Evolutionary conservation across 2,113 vertebrate species (phyloP).

Genomic region (Struthidea cinerea): DNA sequence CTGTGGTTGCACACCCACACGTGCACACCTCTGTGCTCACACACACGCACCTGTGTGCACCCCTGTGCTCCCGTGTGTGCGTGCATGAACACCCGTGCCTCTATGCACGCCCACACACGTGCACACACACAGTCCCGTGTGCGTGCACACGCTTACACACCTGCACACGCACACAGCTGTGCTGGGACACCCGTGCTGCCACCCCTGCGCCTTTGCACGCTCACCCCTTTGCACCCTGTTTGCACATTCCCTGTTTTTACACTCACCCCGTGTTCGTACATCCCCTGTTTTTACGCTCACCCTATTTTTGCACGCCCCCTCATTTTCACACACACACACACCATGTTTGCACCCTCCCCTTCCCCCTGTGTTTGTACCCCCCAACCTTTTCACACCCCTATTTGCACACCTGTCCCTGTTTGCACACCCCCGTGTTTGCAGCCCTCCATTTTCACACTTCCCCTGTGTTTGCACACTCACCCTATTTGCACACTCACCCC

Average conservation of each 20-base stretch:
- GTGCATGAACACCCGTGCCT: fast-evolving
- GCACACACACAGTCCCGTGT: fast-evolving
- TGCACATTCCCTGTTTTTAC: neutral
- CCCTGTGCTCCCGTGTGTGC: neutral
- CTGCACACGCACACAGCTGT: fast-evolving
- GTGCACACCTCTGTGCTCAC: neutral
- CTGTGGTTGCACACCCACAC: neutral
- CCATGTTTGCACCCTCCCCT: neutral
- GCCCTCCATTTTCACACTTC: neutral
- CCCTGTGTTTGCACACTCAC: neutral
- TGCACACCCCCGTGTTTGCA: neutral
- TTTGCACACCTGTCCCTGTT: neutral
- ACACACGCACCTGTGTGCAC: neutral
- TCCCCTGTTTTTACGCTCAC: no score
- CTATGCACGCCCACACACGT: fast-evolving
- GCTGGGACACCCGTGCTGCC: neutral
- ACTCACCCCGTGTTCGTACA: neutral
- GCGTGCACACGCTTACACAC: neutral
- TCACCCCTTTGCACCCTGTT: neutral
- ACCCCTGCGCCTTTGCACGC: neutral
- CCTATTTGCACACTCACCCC: neutral
- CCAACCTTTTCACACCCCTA: neutral
- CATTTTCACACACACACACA: fast-evolving
- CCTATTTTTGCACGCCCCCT: neutral
- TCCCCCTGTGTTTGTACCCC: neutral